Conservation (phyloP, 1,140 invertebrate species). For the Macrostomum lignano region DNA sequence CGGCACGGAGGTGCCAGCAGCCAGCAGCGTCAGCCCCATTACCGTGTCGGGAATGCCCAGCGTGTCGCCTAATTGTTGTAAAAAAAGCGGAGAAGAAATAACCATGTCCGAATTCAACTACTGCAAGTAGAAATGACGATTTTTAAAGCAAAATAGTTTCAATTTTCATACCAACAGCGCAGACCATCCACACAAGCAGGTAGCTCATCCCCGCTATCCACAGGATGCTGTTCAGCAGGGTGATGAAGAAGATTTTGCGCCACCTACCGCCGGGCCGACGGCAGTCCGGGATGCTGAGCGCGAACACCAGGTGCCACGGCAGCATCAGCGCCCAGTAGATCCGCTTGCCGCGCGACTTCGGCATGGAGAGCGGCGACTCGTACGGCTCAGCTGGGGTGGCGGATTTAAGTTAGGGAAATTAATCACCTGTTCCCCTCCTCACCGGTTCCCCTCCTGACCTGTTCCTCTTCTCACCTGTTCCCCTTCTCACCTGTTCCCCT, state of each 20-base stretch:
- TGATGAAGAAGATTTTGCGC: conserved; percentile 36
- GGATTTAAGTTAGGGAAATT: too few relatives aligned
- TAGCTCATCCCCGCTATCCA: conserved; percentile 64
- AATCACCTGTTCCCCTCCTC: too few relatives aligned
- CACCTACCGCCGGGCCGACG: conserved; percentile 33
- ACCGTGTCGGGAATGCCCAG: too few relatives aligned
- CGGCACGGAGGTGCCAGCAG: conserved; percentile 30
- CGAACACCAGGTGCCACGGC: conserved; percentile 33
- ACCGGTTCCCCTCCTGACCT: too few relatives aligned
- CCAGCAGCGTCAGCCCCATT: conserved; percentile 31
- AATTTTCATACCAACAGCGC: conserved; percentile 33
- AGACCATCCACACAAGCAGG: conserved; percentile 55
- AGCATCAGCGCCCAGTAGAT: conserved; percentile 14
- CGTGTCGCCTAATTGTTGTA: too few relatives aligned
- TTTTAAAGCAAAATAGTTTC: too few relatives aligned
- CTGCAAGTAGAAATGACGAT: conserved; percentile 41
- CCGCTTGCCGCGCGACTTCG: conserved; percentile 9
- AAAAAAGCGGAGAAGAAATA: too few relatives aligned
- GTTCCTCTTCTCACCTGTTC: too few relatives aligned
- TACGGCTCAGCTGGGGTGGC: too few relatives aligned
- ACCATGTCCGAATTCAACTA: conserved; percentile 77
- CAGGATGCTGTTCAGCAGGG: conserved; percentile 55
- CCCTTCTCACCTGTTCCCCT: too few relatives aligned
- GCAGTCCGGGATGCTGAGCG: conserved; percentile 45
- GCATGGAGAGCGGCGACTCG: conserved; percentile 5